These are phyloP conservation scores for Apomyelois bistriatella DNA, from an alignment of 2,888 invertebrate genomes.

Conservation along the genomic window DNA sequence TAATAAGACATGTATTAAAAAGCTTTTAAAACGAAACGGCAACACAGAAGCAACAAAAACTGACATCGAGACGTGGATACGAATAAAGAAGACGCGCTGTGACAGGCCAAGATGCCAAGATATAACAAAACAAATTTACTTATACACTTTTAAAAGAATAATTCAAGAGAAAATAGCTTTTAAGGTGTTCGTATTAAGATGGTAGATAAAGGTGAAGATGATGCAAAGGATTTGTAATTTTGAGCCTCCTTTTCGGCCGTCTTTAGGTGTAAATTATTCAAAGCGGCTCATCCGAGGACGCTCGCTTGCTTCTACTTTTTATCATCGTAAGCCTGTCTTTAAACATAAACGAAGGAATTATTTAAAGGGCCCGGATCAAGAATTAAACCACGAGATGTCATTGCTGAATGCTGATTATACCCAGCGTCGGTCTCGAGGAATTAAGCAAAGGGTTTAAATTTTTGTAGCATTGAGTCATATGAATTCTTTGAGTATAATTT, in stretches of 20 bases:
- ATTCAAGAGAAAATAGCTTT: conserved; percentile 23
- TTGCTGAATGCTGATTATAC: conserved; percentile 44
- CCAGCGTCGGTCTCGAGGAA: conserved; percentile 24
- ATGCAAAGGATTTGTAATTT: conserved; percentile 29
- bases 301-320: conserved; percentile 59
- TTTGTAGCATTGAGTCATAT: conserved; percentile 16
- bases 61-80: conserved; percentile 56
- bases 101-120: conserved; percentile 54
- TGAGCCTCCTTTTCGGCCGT: conserved; percentile 50
- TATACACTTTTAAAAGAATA: conserved; percentile 16
- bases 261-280: conserved; percentile 77
- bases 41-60: conserved; percentile 50
- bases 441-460: conserved; percentile 20
- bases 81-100: conserved; percentile 55
- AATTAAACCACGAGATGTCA: conserved; percentile 52
- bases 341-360: conserved; percentile 64
- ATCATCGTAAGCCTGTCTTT: conserved; percentile 58
- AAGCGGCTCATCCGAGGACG: conserved; percentile 60
- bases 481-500: conserved; percentile 1
- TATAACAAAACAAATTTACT: conserved; percentile 37
- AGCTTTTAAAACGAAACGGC: conserved; percentile 48
- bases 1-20: conserved; percentile 57
- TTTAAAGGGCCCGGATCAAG: conserved; percentile 52
- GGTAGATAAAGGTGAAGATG: conserved; percentile 5
- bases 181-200: conserved; percentile 28